Base-by-base conservation (phyloP, 2,113 vertebrate genomes). In the Mirounga angustirostris region DNA sequence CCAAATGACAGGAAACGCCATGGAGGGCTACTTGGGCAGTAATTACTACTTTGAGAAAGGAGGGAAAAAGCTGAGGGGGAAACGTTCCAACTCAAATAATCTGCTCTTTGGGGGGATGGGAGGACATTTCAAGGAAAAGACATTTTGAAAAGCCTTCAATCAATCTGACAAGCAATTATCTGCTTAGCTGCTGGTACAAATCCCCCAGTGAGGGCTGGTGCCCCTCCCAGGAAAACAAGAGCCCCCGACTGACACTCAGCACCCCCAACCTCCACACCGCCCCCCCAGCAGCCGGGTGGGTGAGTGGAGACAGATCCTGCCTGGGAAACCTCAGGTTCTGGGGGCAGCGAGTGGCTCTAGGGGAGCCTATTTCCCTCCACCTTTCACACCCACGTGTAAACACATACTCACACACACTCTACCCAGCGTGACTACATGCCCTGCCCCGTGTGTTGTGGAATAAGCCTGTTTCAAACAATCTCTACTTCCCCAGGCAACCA, bases 111-210 rank as follows among this genome's bases (percentile, higher is more conserved):
- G 97, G 97, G 97, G 98, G 97, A 98, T 92, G 98, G 97, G 98
- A 98, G 92, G 98, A 93, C 98, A 97, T 97, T 99, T 98, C 97
- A 96, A 97, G 98, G 98, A 98, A 99, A 98, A 98, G 98, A 98
- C 98, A 98, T 98, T 98, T 99, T 98, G 98, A 99, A 98, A 98
- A 97, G 98, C 96, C 98, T 98, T 98, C 99, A 99, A 98, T 99
- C 99, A 99, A 97, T 97, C 98, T 99, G 99, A 99, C 99, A 99
- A 98, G 99, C 98, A 99, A 99, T 99, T 99, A 98, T 99, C 99
- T 99, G 97, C 98, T 98, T 98, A 98, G 95, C 98, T 98, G 95
- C 96, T 98, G 96, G 80, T 95, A 98, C 97, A 97, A 97, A 97
- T 97, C 96, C 93, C 90, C 87, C 54, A 11, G 95, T 65, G 95